Base-by-base conservation (phyloP, 2,113 vertebrate genomes). In the Phyllostomus discolor region DNA sequence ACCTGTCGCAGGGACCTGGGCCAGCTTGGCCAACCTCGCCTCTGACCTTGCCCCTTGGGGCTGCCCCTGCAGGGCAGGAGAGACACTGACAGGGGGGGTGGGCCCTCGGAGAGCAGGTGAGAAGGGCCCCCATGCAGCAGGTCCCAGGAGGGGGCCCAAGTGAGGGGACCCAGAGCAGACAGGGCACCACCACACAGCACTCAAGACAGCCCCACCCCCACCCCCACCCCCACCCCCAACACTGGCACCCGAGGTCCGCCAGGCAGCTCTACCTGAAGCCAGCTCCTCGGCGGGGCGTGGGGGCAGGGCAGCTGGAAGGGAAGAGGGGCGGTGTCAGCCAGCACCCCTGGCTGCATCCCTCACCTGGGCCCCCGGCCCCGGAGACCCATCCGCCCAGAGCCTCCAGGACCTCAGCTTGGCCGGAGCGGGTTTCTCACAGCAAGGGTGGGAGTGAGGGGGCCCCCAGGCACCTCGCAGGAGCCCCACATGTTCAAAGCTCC, bases 301-400 rank as follows among this genome's bases (percentile, higher is more conserved):
- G 96, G 96, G 33, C 75, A 43, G 43, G 95, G 94, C 66, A 72
- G 90, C 97, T 97, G 66, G n/a, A 95, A 97, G 73, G 95, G 41
- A 73, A 96, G 64, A 95, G 64, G 59, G 80, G 14, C 10, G 33
- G n/a, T 1, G 46, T 97, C 96, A 97, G n/a, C 72, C 76, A 1
- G 70, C 57, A 43, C 16, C 35, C 16, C 35, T 41, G 4, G 31
- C n/a, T 72, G 4, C 7, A 0, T 12, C 86, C n/a, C 0, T 9
- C n/a, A 15, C 88, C 2, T 24, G 59, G 4, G 35, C 33, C 75
- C 57, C 41, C 59, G 4, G 26, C 46, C 72, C 54, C 4, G 15
- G 38, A 33, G 12, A 14, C 41, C 70, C 16, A 0, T 10, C 15
- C 22, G 8, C 31, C 64, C 62, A 46, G 48, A 88, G 54, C 70